Conservation (phyloP, 2,113 vertebrate species). For the Calypte anna region DNA sequence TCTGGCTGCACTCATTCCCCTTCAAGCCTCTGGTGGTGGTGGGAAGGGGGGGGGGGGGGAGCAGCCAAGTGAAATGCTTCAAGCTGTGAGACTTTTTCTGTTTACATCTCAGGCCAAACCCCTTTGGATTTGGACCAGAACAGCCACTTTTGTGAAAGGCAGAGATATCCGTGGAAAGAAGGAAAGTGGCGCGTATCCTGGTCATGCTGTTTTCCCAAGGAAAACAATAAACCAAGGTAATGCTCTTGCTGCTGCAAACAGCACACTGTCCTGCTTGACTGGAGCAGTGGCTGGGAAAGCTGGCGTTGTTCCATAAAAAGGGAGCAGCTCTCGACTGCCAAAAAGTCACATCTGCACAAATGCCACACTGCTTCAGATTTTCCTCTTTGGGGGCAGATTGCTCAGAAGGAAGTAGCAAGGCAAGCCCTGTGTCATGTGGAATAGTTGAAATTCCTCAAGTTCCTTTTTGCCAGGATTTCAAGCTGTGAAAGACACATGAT, state of each 20-base stretch:
- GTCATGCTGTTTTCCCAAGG: background rate
- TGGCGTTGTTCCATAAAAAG: background rate
- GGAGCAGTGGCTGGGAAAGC: background rate
- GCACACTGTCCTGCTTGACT: background rate
- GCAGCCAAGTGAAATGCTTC: slow-evolving; percentile 57
- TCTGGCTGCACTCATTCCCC: slow-evolving; percentile 53
- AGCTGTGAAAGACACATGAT: slow-evolving; percentile 71
- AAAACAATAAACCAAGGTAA: background rate
- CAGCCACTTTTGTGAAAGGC: background rate
- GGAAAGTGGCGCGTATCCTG: background rate
- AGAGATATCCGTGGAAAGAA: background rate
- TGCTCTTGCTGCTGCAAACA: background rate
- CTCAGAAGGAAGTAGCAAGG: slow-evolving; percentile 25
- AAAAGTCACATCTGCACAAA: background rate
- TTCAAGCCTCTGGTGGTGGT: background rate
- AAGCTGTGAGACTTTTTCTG: slow-evolving; percentile 52
- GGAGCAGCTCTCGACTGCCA: background rate
- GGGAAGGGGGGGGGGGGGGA: background rate
- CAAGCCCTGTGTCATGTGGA: slow-evolving; percentile 50
- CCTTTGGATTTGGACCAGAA: slow-evolving; percentile 40
- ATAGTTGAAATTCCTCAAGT: slow-evolving; percentile 68
- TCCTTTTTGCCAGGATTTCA: slow-evolving; percentile 69
- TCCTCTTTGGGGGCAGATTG: background rate
- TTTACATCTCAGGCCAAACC: slow-evolving; percentile 19
- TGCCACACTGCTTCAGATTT: background rate